phyloP scores from a whole-genome alignment of 1,140 invertebrate genomes.

The Bradynema listronoti region DNA sequence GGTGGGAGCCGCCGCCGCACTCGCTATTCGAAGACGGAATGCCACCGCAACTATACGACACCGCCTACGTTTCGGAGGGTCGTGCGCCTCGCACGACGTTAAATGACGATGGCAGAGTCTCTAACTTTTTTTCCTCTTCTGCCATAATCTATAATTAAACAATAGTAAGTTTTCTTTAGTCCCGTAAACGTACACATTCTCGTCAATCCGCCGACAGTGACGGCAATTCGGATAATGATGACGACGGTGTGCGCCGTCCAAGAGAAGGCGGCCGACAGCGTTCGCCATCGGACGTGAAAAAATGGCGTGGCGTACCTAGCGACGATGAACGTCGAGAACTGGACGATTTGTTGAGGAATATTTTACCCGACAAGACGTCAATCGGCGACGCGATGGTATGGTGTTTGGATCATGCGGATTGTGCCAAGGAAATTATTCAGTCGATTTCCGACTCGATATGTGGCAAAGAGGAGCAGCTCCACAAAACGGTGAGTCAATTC shows the following conservation, averaged over 20 bases:
- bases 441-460: constrained; percentile 77
- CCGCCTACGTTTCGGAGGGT: constrained; percentile 32
- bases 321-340: constrained; percentile 75
- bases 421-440: constrained; percentile 87
- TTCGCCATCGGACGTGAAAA: constrained; percentile 4
- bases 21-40: constrained; percentile 34
- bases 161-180: not conserved
- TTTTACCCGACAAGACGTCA: constrained; percentile 71
- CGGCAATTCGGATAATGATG: constrained; percentile 6
- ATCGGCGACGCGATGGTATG: constrained; percentile 94
- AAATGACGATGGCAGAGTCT: too few species aligned
- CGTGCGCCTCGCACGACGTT: too few species aligned
- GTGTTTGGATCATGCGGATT: constrained; percentile 95
- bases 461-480: constrained; percentile 71
- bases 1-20: constrained; percentile 41
- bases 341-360: constrained; percentile 78
- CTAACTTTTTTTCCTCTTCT: too few species aligned
- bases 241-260: too few species aligned
- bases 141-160: too few species aligned
- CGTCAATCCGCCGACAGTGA: constrained; percentile 7
- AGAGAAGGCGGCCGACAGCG: too few species aligned
- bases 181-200: constrained; percentile 13
- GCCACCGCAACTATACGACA: constrained; percentile 42
- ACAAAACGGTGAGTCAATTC: constrained; percentile 68
- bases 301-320: constrained; percentile 28